Conservation (phyloP, 2,888 invertebrate species). For the Ectemnius continuus region DNA sequence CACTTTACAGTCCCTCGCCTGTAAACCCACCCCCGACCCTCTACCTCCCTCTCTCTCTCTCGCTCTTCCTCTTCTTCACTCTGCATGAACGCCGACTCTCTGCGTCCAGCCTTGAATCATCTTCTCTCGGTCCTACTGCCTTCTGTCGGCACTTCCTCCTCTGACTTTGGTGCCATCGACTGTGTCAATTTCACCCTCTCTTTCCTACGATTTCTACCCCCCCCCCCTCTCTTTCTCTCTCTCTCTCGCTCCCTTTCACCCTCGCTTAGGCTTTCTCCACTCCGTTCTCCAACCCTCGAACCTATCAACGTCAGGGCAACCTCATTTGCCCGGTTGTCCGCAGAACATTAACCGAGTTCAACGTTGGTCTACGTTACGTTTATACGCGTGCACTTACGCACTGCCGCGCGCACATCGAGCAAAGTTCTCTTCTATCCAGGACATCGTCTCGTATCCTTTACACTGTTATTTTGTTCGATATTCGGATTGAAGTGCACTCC, state of each 20-base stretch:
- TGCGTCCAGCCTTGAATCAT: neutral
- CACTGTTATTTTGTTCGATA: slow-evolving; percentile 45
- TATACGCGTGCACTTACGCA: slow-evolving; percentile 54
- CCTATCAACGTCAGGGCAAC: slow-evolving; percentile 74
- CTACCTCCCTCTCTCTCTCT: no score
- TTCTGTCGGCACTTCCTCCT: slow-evolving; percentile 16
- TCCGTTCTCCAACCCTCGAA: slow-evolving; percentile 57
- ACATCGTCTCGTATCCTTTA: slow-evolving; percentile 44
- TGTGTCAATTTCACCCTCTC: slow-evolving; percentile 14
- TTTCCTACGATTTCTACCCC: slow-evolving; percentile 7
- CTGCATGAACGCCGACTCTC: neutral
- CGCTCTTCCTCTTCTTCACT: slow-evolving; percentile 19
- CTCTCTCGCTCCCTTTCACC: slow-evolving; percentile 11
- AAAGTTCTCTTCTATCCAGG: slow-evolving; percentile 33
- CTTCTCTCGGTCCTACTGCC: slow-evolving; percentile 4
- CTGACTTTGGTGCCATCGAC: neutral
- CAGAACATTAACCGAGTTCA: slow-evolving; percentile 73
- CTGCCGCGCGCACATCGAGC: slow-evolving; percentile 32
- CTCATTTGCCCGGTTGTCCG: slow-evolving; percentile 72
- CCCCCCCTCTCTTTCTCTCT: slow-evolving; percentile 14
- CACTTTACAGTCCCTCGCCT: slow-evolving; percentile 69
- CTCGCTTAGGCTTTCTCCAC: slow-evolving; percentile 25
- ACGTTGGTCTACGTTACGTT: slow-evolving; percentile 66
- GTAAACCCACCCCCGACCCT: slow-evolving; percentile 58
- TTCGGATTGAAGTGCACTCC: slow-evolving; percentile 39